These are phyloP conservation scores for Pristionchus fissidentatus DNA, from an alignment of 2,888 invertebrate species.

Conservation along the genomic window DNA sequence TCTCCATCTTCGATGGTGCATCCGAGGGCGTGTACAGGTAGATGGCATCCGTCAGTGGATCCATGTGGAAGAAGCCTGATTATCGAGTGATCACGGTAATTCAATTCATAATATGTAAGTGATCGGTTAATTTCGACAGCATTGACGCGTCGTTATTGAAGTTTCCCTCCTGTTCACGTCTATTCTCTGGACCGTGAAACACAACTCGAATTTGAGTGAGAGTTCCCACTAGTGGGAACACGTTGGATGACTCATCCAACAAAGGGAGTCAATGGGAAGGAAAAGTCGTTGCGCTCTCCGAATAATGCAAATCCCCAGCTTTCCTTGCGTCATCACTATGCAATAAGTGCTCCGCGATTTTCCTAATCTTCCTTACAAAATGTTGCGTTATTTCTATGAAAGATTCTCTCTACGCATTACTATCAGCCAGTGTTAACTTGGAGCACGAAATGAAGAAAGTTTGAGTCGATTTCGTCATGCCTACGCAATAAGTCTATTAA, in stretches of 20 bases:
- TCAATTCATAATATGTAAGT: no score
- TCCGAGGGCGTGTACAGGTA: constrained; percentile 74
- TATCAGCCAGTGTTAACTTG: background rate
- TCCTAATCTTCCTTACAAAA: no score
- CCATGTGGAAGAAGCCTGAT: constrained; percentile 68
- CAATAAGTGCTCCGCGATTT: no score
- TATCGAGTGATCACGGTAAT: background rate
- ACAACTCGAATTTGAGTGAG: no score
- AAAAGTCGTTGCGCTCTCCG: no score
- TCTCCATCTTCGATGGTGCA: constrained; percentile 64
- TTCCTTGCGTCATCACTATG: no score
- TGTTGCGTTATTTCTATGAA: no score
- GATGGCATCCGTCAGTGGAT: constrained; percentile 71
- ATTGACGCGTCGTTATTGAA: no score
- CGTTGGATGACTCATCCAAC: background rate
- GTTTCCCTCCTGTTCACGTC: background rate
- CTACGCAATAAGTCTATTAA: no score
- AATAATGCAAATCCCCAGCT: background rate
- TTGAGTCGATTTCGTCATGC: no score
- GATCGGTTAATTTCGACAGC: no score
- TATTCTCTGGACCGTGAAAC: background rate
- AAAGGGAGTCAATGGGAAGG: background rate
- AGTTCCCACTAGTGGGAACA: no score
- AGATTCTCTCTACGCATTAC: background rate
- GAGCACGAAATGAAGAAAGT: background rate